Base-by-base conservation (phyloP, 1,140 invertebrate species). In the Cataglyphis hispanica region DNA sequence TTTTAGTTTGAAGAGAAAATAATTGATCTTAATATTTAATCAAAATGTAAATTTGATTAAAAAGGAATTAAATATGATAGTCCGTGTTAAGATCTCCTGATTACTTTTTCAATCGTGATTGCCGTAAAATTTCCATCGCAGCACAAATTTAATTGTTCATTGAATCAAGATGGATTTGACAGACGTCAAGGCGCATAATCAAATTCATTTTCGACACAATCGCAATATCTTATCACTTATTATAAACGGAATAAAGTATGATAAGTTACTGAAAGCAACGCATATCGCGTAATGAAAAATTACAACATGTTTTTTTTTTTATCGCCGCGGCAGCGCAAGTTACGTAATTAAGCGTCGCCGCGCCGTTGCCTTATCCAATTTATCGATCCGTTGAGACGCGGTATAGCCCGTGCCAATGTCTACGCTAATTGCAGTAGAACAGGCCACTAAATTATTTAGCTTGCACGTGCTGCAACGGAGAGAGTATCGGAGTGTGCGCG, bases 371-470 rank as follows among this genome's bases (percentile, higher is more conserved):
- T 37, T 60, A 75, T 60, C n/a, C 72, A 63, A 56, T 87, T 76
- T 64, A 87, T 85, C 74, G 87, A 87, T 87, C 74, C 66, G 53
- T 40, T 56, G 72, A 50, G 46, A 88, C 64, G 86, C 70, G 80
- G 76, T 77, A 84, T 67, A 85, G 74, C 61, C 53, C 53, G 50
- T n/a, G 22, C 53, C 66, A 53, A 89, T 85, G 86, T 80, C 74
- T 37, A 25, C 58, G 86, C 81, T 89, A 89, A 89, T 89, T 89
- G 83, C 86, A 63, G 25, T 53, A 61, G 86, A 87, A 89, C 81
- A 64, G 43, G 67, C 72, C 60, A 74, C 81, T 85, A 85, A 89
- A 69, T 89, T 87, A 87, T 89, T 89, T 89, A 89, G 74, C 80
- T 61, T 66, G 78, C 86, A 89, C 74, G 74, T 74, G 86, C 50